Conservation (phyloP, 1,140 invertebrate genomes). For the Oncopeltus fasciatus region DNA sequence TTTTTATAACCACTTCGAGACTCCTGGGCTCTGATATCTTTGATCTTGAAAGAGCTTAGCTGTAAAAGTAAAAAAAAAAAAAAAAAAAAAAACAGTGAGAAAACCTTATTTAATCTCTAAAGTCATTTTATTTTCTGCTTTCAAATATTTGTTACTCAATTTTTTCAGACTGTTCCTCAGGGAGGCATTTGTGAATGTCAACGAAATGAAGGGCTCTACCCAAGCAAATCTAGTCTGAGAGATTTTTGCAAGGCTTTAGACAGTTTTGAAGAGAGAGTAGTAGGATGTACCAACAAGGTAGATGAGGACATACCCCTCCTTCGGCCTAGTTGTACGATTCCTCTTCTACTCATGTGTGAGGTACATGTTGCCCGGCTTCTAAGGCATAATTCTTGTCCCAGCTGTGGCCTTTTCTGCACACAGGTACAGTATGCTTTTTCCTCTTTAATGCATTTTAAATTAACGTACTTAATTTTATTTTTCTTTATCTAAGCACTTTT, state of each 20-base stretch:
- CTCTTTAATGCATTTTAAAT: neutral
- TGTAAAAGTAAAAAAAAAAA: too few species aligned
- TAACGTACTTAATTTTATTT: too few species aligned
- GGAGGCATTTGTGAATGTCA: slow-evolving; percentile 3
- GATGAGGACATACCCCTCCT: slow-evolving; percentile 39
- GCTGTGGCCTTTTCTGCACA: slow-evolving; percentile 81
- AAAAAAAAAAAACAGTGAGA: too few species aligned
- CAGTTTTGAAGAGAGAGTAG: slow-evolving; percentile 56
- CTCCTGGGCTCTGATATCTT: too few species aligned
- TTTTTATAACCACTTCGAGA: too few species aligned
- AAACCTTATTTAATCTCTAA: too few species aligned
- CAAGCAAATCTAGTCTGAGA: neutral
- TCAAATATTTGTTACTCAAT: neutral
- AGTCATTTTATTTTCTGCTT: neutral
- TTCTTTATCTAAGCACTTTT: too few species aligned
- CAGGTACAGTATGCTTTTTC: slow-evolving; percentile 50
- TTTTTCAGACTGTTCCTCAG: too few species aligned
- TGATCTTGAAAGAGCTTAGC: too few species aligned
- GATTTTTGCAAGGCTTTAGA: slow-evolving; percentile 57
- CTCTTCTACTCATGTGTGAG: slow-evolving; percentile 71
- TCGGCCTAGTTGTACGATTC: slow-evolving; percentile 61
- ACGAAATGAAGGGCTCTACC: neutral
- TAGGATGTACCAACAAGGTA: slow-evolving; percentile 67
- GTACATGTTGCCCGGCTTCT: slow-evolving; percentile 60
- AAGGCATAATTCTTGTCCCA: slow-evolving; percentile 76